Base-by-base conservation (phyloP, 1,140 invertebrate genomes). In the Macrocentrus cingulum region DNA sequence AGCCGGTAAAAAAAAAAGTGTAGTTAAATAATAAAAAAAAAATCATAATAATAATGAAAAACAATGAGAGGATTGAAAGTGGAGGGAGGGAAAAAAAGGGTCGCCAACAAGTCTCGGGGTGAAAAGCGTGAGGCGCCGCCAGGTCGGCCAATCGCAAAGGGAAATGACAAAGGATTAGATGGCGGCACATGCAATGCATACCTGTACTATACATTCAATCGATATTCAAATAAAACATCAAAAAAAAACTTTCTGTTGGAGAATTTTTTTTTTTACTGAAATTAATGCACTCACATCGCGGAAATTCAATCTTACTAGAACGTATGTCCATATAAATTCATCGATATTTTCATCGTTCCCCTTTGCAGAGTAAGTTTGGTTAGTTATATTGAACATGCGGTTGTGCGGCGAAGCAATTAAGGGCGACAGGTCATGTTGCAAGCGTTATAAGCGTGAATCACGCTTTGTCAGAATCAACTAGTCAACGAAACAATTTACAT, bases 111-210 rank as follows among this genome's bases (percentile, higher is more conserved):
- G 70, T 71, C 68, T 70, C 45, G 48, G 25, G 34, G 13, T 39
- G 3, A 48, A 46, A 56, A 49, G 64, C 67, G 68, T 70, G 68
- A 67, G 67, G 67, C 68, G 71, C 71, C 70, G 56, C 39, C 19
- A 58, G 65, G 68, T 70, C 68, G 63, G 68, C 44, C 56, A 55
- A n/a, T 36, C 36, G 36, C 34, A 56, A 52, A 49, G 57, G 48
- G 36, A 11, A 39, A 39, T 15, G 36, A 39, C 36, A 39, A n/a
- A 39, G 23, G 45, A 34, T 9, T 18, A 48, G 18, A 19, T 41
- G 48, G 48, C 49, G 46, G 29, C 49, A 51, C 49, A 58, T 58
- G 48, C 49, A 32, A 58, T 51, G 48, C 36, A 51, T 51, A 51
- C 56, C 49, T 58, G 39, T 49, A 48, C 37, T 19, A 34, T 41